Base-by-base conservation (phyloP, 2,797 vertebrate species). In the Mormyrops attenuatus region DNA sequence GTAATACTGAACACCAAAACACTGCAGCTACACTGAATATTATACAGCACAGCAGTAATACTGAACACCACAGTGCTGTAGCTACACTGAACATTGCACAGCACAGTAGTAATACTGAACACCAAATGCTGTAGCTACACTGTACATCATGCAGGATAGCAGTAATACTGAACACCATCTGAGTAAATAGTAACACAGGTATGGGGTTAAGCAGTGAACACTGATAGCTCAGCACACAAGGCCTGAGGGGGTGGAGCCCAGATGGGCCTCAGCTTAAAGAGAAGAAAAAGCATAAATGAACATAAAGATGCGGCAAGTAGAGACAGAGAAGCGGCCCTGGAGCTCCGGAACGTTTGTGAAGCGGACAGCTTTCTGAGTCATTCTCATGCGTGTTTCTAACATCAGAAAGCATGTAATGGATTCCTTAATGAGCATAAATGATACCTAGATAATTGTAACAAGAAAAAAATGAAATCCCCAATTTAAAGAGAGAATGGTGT, bases 171-270 rank as follows among this genome's bases (percentile, higher is more conserved):
- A 80, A 44, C 73, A 88, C 88, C 84, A 90, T 89, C 38, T 30
- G 87, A 91, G 90, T 92, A 90, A 92, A 90, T 90, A 91, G 90
- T 90, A 66, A 91, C 86, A 30, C 66, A 89, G 82, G 92, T 85
- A 90, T 57, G 88, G 6, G 89, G 90, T 90, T 87, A 89, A 93
- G 88, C 89, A 88, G 91, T 57, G 84, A 90, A 82, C 88, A 91
- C 88, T 93, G 92, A 89, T 53, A 88, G 22, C 91, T 88, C 91
- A 87, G 85, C 92, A 88, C 88, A 92, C 73, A 92, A 90, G 93
- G 89, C 92, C 92, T 2, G 77, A 94, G 93, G 92, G 93, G 90
- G 89, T 89, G 88, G 89, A 92, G 90, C 57, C 90, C 93, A 94
- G 93, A 93, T 93, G 93, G 92, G 89, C 85, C 88, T 91, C 50